Percentiles rank a stretch among this genome's conserved stretches.
Conservation (phyloP, 1,140 invertebrate species). For the Pemphigus obesinymphae region DNA sequence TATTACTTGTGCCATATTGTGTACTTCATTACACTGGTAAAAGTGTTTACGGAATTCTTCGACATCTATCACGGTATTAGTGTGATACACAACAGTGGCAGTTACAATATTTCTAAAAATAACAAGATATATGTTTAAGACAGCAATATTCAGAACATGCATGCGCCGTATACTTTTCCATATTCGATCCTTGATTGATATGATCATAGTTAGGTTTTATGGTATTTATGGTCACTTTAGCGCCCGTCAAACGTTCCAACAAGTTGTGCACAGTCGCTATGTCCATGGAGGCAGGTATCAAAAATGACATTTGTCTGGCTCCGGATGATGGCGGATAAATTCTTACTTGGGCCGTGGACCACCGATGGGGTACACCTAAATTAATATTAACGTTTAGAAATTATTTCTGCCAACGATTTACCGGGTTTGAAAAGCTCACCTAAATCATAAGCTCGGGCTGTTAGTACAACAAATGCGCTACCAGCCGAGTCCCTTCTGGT, state of each 20-base stretch:
- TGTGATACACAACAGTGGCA: constrained; percentile 66
- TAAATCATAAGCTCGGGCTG: constrained; percentile 24
- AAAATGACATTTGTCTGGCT: constrained; percentile 69
- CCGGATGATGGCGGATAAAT: constrained; percentile 64
- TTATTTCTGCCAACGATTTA: too few species aligned
- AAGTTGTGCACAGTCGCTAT: constrained; percentile 65
- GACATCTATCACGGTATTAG: constrained; percentile 63
- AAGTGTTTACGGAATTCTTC: constrained; percentile 60
- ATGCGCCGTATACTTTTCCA: not conserved
- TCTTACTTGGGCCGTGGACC: constrained; percentile 60
- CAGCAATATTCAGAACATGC: not conserved
- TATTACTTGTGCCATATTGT: constrained; percentile 13
- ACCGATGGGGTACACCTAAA: constrained; percentile 64
- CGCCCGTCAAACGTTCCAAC: constrained; percentile 69
- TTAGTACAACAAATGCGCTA: not conserved
- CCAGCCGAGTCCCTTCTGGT: constrained; percentile 4
- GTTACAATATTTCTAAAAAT: constrained; percentile 66
- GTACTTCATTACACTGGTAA: constrained; percentile 49
- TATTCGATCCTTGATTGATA: not conserved
- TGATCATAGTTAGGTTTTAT: constrained; percentile 63
- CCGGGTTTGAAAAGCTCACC: not conserved
- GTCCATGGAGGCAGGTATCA: constrained; percentile 67
- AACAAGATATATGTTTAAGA: not conserved
- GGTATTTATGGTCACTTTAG: constrained; percentile 66
- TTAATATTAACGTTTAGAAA: not conserved